These are phyloP conservation scores for Magallana nippona DNA, from an alignment of 2,888 invertebrate genomes.

Conservation along the genomic window DNA sequence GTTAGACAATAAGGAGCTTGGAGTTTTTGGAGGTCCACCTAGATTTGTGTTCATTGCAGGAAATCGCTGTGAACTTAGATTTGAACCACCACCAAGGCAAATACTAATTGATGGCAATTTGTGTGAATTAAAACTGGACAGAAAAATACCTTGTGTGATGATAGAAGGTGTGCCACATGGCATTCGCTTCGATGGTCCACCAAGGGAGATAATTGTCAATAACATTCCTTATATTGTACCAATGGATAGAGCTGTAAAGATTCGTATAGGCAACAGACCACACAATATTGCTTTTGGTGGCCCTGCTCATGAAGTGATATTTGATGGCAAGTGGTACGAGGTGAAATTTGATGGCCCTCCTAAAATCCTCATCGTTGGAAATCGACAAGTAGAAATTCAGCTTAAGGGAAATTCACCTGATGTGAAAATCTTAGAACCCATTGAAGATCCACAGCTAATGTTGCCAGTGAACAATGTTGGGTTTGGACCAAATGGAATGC, in stretches of 20 bases:
- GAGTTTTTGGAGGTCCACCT: constrained; percentile 88
- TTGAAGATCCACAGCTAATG: constrained; percentile 43
- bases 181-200: constrained; percentile 94
- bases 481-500: constrained; percentile 42
- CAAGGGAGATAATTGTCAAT: constrained; percentile 93
- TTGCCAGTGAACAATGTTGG: constrained; percentile 38
- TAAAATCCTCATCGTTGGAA: constrained; percentile 89
- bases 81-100: constrained; percentile 92
- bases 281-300: constrained; percentile 78
- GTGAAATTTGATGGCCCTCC: constrained; percentile 95
- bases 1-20: constrained; percentile 87
- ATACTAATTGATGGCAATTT: constrained; percentile 86
- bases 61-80: constrained; percentile 87
- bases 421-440: constrained; percentile 87
- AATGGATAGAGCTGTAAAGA: constrained; percentile 72
- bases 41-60: constrained; percentile 90
- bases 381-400: constrained; percentile 88
- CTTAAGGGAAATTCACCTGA: constrained; percentile 93
- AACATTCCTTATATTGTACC: constrained; percentile 84
- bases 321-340: constrained; percentile 83
- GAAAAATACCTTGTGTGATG: constrained; percentile 74
- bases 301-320: constrained; percentile 79
- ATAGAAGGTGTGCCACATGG: constrained; percentile 81
- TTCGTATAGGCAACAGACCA: constrained; percentile 81
- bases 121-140: constrained; percentile 74